Base-by-base conservation (phyloP, 37 sponge, comb jelly and placozoan species). In the Mnemiopsis leidyi region DNA sequence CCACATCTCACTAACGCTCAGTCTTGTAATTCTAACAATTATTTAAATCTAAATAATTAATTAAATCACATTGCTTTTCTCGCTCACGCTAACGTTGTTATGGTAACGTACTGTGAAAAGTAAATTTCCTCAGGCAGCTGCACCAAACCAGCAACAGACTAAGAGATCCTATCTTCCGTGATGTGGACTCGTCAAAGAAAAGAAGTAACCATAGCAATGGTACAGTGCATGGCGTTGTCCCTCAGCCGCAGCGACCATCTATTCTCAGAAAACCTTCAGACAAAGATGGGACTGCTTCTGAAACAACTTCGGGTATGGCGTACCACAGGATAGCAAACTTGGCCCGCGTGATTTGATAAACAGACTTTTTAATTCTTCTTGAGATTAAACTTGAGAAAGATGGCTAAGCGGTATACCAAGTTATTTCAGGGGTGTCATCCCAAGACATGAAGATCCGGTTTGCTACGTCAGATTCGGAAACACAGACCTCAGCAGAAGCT, bases 371-470 rank as follows among this genome's bases (percentile, higher is more conserved):
- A 61, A 18, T 21, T 61, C 18, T 61, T 61, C 68, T 18, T 61
- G 68, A 61, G 18, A 9, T 18, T 61, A 61, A 9, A 9, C 68
- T 61, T 18, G n/a, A n/a, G n/a, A n/a, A n/a, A n/a, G n/a, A n/a
- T n/a, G n/a, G n/a, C n/a, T n/a, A n/a, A n/a, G n/a, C n/a, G n/a
- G n/a, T n/a, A n/a, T n/a, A n/a, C n/a, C n/a, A n/a, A n/a, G n/a
- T n/a, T n/a, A n/a, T 33, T 79, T 20, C 36, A 79, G 82, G 82
- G 7, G 38, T 79, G 33, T 79, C 82, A 2, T 79, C 82, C 1
- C 82, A 79, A 79, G 82, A 79, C 23, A 23, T 79, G 37, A 79
- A 79, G 82, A 79, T 79, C 37, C 2, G 35, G 38, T 35, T 35
- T 23, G 82, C 21, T 5, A 79, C 82, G 82, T 79, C 82, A 33